Evolutionary conservation across 92 coral and sea anemone genomes (phyloP).

Genomic region (Zoanthus sansibaricus): DNA sequence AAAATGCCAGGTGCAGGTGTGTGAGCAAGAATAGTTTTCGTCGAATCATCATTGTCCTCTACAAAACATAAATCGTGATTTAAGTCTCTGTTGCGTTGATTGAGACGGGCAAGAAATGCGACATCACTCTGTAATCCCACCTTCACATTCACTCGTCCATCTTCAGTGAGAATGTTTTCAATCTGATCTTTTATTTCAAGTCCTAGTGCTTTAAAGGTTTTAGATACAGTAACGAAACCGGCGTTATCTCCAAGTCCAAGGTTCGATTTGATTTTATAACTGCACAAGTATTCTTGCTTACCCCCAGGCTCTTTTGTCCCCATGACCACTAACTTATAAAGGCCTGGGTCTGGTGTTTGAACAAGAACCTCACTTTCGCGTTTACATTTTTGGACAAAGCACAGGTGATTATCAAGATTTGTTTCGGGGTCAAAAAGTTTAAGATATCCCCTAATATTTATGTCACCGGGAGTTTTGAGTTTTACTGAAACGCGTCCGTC

Average conservation of each 20-base stretch:
- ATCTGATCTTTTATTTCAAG: slow-evolving; percentile 68
- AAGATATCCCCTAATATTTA: slow-evolving; percentile 67
- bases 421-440: slow-evolving; percentile 58
- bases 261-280: slow-evolving; percentile 70
- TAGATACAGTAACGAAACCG: slow-evolving; percentile 75
- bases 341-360: slow-evolving; percentile 75
- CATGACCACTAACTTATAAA: slow-evolving; percentile 70
- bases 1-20: slow-evolving; percentile 79
- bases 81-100: slow-evolving; percentile 68
- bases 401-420: slow-evolving; percentile 68
- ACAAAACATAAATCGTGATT: slow-evolving; percentile 74
- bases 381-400: slow-evolving; percentile 61
- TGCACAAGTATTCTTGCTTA: slow-evolving; percentile 72
- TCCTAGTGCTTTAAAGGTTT: slow-evolving; percentile 67
- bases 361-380: slow-evolving; percentile 55
- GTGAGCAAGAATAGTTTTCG: slow-evolving; percentile 64
- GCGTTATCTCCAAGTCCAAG: slow-evolving; percentile 80
- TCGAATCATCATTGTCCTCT: slow-evolving; percentile 48
- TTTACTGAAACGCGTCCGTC: slow-evolving; percentile 71
- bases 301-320: slow-evolving; percentile 59
- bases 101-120: slow-evolving; percentile 65
- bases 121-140: slow-evolving; percentile 66
- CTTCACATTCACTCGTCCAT: slow-evolving; percentile 65
- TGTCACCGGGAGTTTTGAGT: slow-evolving; percentile 63
- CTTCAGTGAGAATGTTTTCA: slow-evolving; percentile 66